phyloP scores from a whole-genome alignment of 2,113 vertebrate species.

The Spermophilus dauricus region DNA sequence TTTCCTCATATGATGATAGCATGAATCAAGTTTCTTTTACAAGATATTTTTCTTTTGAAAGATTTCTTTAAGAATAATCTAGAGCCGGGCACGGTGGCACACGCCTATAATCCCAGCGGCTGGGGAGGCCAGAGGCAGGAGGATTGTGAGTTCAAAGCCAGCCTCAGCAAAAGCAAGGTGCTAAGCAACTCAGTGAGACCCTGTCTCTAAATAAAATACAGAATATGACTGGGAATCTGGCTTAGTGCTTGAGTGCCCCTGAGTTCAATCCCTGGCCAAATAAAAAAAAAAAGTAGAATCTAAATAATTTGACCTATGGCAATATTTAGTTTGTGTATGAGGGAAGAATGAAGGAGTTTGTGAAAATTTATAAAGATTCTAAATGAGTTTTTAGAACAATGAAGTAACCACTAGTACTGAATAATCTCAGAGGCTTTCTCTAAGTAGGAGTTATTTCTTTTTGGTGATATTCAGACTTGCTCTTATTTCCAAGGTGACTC shows the following conservation, averaged over 20 bases:
- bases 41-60: constrained; percentile 54
- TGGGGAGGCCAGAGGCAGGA: too few species aligned
- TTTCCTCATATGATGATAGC: not conserved
- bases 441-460: not conserved
- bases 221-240: too few species aligned
- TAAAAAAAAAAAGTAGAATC: not conserved
- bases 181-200: too few species aligned
- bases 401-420: not conserved
- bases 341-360: not conserved
- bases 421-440: constrained; percentile 9
- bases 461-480: not conserved
- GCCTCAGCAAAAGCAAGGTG: too few species aligned
- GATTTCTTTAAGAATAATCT: not conserved
- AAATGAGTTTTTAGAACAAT: not conserved
- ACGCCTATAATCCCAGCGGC: too few species aligned
- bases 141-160: too few species aligned
- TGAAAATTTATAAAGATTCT: not conserved
- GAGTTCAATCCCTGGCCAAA: too few species aligned
- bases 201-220: too few species aligned
- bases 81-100: too few species aligned
- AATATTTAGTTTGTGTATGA: not conserved
- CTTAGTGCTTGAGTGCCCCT: too few species aligned
- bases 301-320: constrained; percentile 51
- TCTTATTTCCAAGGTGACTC: constrained; percentile 42
- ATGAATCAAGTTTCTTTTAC: not conserved